Conservation (phyloP, 1,140 invertebrate species). For the Drosophila willistoni region DNA sequence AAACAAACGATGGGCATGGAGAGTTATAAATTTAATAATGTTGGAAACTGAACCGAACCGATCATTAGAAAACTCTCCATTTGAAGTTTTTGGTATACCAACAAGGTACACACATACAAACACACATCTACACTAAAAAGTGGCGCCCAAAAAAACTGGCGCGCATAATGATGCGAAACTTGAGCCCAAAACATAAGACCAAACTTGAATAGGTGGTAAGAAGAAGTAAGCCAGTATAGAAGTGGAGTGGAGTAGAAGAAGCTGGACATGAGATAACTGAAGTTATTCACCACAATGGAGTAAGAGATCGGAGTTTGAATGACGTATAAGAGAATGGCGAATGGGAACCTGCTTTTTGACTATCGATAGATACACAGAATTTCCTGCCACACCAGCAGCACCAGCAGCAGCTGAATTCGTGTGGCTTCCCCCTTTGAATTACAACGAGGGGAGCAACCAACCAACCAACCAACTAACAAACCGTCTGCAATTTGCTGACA, state of each 20-base stretch:
- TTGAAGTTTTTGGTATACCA: conserved; percentile 8
- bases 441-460: conserved; percentile 9
- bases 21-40: conserved; percentile 2
- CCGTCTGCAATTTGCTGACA: conserved; percentile 42
- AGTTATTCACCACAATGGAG: conserved; percentile 42
- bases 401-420: conserved; percentile 29
- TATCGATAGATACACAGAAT: conserved; percentile 70
- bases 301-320: conserved; percentile 28
- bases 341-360: conserved; percentile 56
- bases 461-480: neutral
- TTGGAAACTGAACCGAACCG: neutral
- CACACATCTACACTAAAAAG: conserved; percentile 19
- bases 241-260: conserved; percentile 9
- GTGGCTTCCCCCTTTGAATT: conserved; percentile 14
- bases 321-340: conserved; percentile 59
- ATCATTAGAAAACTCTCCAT: conserved; percentile 14
- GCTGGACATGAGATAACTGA: conserved; percentile 39
- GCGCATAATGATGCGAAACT: conserved; percentile 67
- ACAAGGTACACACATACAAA: conserved; percentile 22
- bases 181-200: conserved; percentile 57
- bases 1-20: neutral
- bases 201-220: conserved; percentile 35
- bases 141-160: conserved; percentile 42
- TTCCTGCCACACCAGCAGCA: conserved; percentile 42
- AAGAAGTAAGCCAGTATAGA: neutral